These are phyloP conservation scores for Propithecus perrieri DNA, from an alignment of 2,797 vertebrate species.

Conservation along the genomic window DNA sequence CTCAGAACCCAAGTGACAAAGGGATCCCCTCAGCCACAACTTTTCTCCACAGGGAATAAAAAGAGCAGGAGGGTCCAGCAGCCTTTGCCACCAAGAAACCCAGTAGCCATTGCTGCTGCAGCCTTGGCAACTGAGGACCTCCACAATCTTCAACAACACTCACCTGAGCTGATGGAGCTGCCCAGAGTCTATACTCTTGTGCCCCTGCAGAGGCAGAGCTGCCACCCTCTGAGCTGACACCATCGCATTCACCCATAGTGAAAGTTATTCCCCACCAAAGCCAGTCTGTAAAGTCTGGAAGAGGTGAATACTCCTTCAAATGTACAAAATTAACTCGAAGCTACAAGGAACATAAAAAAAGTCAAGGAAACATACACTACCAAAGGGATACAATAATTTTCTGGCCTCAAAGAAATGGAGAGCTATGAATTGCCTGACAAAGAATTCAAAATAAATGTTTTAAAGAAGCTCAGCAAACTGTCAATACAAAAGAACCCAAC, in stretches of 20 bases:
- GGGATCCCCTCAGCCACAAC: neutral
- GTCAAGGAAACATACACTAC: too few relatives aligned
- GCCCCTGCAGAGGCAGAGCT: neutral
- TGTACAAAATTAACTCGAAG: neutral
- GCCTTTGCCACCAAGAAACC: neutral
- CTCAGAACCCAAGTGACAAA: neutral
- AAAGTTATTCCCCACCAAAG: neutral
- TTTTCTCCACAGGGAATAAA: neutral
- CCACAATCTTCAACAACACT: too few relatives aligned
- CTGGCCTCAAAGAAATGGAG: neutral
- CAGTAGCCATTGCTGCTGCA: neutral
- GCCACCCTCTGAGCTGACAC: neutral
- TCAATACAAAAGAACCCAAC: neutral
- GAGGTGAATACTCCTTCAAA: neutral
- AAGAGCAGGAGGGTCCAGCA: neutral
- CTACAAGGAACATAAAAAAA: neutral
- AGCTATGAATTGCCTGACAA: too few relatives aligned
- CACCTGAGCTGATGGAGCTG: neutral
- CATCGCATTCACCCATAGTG: neutral
- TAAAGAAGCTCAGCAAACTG: neutral
- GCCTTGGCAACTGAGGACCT: neutral
- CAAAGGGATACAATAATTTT: too few relatives aligned
- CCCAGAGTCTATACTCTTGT: neutral
- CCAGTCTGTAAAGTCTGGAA: too few relatives aligned
- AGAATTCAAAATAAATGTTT: too few relatives aligned